Evolutionary conservation across 92 coral and sea anemone genomes (phyloP).

Genomic region (Porites lobata): DNA sequence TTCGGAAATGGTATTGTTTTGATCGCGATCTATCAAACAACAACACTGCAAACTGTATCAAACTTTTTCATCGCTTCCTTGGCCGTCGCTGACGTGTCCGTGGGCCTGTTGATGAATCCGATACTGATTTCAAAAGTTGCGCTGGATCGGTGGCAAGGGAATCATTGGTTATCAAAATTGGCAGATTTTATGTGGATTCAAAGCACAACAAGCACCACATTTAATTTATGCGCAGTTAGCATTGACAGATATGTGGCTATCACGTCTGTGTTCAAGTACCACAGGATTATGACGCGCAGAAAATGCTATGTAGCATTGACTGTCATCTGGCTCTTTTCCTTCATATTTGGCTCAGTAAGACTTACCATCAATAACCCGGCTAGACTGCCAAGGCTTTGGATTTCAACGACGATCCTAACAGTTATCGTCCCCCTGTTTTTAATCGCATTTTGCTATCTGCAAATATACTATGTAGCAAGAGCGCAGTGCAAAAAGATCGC

Average conservation of each 20-base stretch:
- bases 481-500: conserved; percentile 67
- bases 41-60: conserved; percentile 51
- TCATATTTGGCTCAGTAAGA: conserved; percentile 66
- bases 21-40: conserved; percentile 50
- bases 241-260: conserved; percentile 79
- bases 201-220: conserved; percentile 75
- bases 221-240: conserved; percentile 84
- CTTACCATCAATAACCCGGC: conserved; percentile 50
- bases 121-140: conserved; percentile 62
- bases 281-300: conserved; percentile 46
- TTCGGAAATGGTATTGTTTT: conserved; percentile 62
- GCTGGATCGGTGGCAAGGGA: conserved; percentile 68
- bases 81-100: conserved; percentile 67
- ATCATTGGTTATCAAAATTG: conserved; percentile 73
- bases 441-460: conserved; percentile 73
- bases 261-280: conserved; percentile 66
- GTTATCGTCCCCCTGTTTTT: conserved; percentile 64
- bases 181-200: conserved; percentile 85
- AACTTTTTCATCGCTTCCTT: conserved; percentile 69
- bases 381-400: conserved; percentile 74
- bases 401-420: conserved; percentile 63
- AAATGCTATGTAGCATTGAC: conserved; percentile 40
- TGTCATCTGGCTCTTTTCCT: conserved; percentile 73
- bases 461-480: conserved; percentile 71
- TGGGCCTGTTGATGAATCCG: conserved; percentile 72